phyloP scores from a whole-genome alignment of 2,888 invertebrate species.

The Dromius quadrimaculatus region DNA sequence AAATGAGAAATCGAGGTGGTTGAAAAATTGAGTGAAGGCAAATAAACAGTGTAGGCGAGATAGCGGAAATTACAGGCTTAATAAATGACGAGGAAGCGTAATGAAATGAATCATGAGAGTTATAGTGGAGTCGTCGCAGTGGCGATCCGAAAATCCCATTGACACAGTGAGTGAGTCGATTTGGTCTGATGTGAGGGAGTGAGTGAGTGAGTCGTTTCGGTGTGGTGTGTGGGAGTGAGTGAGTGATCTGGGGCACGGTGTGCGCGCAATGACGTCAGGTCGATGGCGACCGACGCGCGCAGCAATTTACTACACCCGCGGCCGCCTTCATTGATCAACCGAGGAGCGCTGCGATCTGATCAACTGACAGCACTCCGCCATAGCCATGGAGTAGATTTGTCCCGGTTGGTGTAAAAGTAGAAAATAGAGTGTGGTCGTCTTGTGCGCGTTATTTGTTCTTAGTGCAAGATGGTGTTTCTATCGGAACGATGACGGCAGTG shows the following conservation, averaged over 20 bases:
- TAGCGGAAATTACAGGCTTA: conserved; percentile 47
- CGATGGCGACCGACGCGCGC: conserved; percentile 61
- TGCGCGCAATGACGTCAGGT: conserved; percentile 55
- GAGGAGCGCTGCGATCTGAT: conserved; percentile 55
- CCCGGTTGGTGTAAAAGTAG: not conserved
- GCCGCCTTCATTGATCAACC: conserved; percentile 68
- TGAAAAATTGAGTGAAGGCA: conserved; percentile 40
- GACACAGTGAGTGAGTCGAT: no score
- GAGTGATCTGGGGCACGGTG: conserved; percentile 45
- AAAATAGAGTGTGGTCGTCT: not conserved
- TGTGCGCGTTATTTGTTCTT: not conserved
- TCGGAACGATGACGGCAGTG: conserved; percentile 4
- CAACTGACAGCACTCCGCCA: conserved; percentile 22
- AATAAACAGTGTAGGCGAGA: conserved; percentile 23
- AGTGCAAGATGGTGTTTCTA: not conserved
- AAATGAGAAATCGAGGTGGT: conserved; percentile 43
- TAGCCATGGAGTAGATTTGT: conserved; percentile 18
- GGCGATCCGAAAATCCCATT: conserved; percentile 24
- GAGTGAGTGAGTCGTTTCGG: no score
- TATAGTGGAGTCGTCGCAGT: not conserved
- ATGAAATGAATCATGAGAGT: conserved; percentile 19
- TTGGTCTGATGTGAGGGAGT: no score
- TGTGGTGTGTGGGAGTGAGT: not conserved
- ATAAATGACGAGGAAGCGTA: conserved; percentile 40
- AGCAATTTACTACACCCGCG: conserved; percentile 65